Percentiles rank a stretch among this genome's conserved stretches.
These are phyloP conservation scores for Spheniscus mendiculus DNA, from an alignment of 2,113 vertebrate species.

Conservation along the genomic window DNA sequence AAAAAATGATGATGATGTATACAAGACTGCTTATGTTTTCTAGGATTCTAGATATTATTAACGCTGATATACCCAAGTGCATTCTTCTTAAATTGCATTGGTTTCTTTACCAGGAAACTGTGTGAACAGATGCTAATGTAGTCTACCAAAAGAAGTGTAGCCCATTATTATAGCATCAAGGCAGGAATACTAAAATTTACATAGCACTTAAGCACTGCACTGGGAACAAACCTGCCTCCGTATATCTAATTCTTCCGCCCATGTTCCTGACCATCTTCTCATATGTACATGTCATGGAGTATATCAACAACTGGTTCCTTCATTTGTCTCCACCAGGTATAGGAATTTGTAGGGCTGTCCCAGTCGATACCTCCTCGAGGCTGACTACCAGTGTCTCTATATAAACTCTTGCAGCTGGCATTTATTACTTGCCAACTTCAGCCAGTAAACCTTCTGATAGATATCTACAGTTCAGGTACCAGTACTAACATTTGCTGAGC, in stretches of 20 bases:
- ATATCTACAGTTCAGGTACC: background rate
- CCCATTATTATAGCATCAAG: background rate
- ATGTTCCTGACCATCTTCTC: background rate
- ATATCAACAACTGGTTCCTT: background rate
- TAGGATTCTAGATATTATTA: background rate
- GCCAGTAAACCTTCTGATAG: background rate
- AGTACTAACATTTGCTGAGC: background rate
- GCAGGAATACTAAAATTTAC: background rate
- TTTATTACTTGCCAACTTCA: background rate
- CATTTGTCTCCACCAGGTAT: background rate
- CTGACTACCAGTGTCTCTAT: background rate
- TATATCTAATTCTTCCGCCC: background rate
- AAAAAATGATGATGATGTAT: background rate
- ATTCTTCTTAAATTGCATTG: background rate
- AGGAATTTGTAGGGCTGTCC: background rate
- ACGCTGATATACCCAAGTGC: background rate
- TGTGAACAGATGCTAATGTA: background rate
- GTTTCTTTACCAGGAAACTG: background rate
- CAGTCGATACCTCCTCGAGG: background rate
- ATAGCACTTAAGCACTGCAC: background rate
- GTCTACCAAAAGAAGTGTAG: background rate
- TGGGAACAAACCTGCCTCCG: background rate
- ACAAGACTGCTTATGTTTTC: background rate
- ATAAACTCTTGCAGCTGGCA: background rate
- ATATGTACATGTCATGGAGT: background rate